Conservation (phyloP, 2,797 vertebrate genomes). For the Peromyscus eremicus region DNA sequence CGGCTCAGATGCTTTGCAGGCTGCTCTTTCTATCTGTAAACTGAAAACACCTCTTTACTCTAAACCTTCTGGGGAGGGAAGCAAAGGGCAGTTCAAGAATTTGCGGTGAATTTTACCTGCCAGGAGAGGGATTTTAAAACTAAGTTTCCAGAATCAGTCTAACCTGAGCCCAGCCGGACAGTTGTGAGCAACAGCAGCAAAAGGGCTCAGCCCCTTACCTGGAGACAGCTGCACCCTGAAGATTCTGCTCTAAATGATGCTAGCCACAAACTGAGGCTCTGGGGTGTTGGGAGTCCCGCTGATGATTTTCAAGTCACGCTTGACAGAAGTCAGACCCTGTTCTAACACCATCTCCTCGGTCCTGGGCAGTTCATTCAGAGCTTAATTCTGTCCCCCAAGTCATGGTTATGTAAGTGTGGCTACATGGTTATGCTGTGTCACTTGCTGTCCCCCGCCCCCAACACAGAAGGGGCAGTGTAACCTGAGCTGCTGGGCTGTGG, state of each 20-base stretch:
- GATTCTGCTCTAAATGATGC: neutral
- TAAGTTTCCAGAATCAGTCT: neutral
- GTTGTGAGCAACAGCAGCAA: neutral
- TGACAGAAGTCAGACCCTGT: conserved; percentile 56
- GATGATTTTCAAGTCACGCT: conserved; percentile 62
- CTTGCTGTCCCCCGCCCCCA: conserved; percentile 78
- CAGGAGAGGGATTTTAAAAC: conserved; percentile 32
- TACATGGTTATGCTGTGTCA: conserved; percentile 84
- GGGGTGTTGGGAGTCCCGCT: neutral
- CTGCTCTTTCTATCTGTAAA: neutral
- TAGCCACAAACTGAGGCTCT: neutral
- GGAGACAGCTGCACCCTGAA: neutral
- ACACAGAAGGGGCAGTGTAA: conserved; percentile 67
- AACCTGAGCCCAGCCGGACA: neutral
- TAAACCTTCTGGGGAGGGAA: conserved; percentile 1
- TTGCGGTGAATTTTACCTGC: conserved; percentile 8
- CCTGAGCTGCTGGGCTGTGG: conserved; percentile 62
- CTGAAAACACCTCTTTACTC: conserved; percentile 15
- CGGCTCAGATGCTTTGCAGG: neutral
- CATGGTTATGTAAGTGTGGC: conserved; percentile 82
- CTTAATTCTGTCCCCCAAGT: conserved; percentile 82
- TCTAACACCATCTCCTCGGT: conserved; percentile 73
- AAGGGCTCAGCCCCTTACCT: conserved; percentile 28
- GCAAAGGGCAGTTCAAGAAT: neutral
- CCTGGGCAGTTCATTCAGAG: conserved; percentile 73